phyloP scores from a whole-genome alignment of 2,113 vertebrate species.

The Hippotragus niger region DNA sequence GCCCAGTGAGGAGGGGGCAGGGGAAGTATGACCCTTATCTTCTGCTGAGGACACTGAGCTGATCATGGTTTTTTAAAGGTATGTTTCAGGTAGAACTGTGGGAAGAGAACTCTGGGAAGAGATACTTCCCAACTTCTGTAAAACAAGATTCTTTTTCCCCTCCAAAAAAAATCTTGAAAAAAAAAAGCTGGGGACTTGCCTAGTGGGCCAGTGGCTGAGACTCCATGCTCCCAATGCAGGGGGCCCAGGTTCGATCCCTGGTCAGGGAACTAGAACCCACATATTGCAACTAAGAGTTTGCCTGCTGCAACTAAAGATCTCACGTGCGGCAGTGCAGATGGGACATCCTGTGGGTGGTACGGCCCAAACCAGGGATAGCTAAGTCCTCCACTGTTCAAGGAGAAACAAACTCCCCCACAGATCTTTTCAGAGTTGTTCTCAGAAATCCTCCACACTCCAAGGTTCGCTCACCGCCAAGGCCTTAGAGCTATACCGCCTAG shows the following conservation, averaged over 20 bases:
- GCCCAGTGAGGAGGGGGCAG: background rate
- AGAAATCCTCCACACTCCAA: background rate
- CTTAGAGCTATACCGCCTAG: background rate
- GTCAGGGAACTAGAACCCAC: background rate
- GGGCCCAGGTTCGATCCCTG: background rate
- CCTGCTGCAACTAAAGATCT: background rate
- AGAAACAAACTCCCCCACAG: background rate
- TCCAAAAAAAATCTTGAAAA: background rate
- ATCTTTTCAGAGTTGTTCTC: background rate
- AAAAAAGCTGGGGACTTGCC: background rate
- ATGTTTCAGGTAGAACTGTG: background rate
- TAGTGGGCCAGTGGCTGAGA: background rate
- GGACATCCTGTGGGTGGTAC: background rate
- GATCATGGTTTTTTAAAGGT: background rate
- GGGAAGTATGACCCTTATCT: background rate
- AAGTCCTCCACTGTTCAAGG: background rate
- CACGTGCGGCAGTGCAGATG: background rate
- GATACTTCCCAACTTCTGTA: background rate
- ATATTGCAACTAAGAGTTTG: background rate
- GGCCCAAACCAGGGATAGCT: background rate
- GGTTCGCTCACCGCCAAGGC: background rate
- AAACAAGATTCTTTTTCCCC: background rate
- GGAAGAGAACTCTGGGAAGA: background rate
- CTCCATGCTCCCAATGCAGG: background rate
- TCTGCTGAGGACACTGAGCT: background rate